Base-by-base conservation (phyloP, 1,140 invertebrate species). In the Phymorhynchus buccinoides region DNA sequence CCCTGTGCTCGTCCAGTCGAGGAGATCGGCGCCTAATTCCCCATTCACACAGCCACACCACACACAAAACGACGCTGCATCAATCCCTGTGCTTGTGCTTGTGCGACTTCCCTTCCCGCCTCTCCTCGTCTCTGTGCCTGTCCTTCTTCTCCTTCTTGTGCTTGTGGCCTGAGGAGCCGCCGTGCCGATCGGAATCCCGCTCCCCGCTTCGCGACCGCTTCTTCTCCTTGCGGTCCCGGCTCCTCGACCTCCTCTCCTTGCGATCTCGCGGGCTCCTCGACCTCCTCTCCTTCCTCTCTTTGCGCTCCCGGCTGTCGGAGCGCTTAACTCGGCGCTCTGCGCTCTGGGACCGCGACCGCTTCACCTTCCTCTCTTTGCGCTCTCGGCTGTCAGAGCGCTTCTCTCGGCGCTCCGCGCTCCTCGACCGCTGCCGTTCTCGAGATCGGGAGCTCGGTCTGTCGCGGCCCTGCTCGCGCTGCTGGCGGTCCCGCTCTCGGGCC, bases 401-500 rank as follows among this genome's bases (percentile, higher is more conserved):
- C 35, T 62, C 41, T 52, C 41, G 52, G 27, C 12, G 75, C 7
- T 85, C 73, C 9, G n/a, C 27, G 12, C 78, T 80, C 1, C 48
- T 27, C 1, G 68, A 80, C 18, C 68, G 42, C 37, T 62, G 37
- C 14, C 79, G 30, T n/a, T 30, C 66, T 32, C 68, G n/a, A 27
- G 75, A 80, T 35, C 35, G 6, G 27, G 77, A 75, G 44, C 84
- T 48, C n/a, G 73, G 62, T 35, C 35, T 85, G 42, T 56, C 83
- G 18, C 62, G 79, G 32, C 85, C 89, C 71, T 83, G 87, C 39
- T 90, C 88, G 35, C 89, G 75, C 27, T 85, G 88, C 84, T 91
- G 91, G 22, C 91, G 83, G 48, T 90, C 89, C n/a, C 87, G 84
- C 81, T 92, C 91, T 73, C 88, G 86, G 68, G 90, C 89, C 39